Base-by-base conservation (phyloP, 2,888 invertebrate species). In the Agrilus cyanescens region DNA sequence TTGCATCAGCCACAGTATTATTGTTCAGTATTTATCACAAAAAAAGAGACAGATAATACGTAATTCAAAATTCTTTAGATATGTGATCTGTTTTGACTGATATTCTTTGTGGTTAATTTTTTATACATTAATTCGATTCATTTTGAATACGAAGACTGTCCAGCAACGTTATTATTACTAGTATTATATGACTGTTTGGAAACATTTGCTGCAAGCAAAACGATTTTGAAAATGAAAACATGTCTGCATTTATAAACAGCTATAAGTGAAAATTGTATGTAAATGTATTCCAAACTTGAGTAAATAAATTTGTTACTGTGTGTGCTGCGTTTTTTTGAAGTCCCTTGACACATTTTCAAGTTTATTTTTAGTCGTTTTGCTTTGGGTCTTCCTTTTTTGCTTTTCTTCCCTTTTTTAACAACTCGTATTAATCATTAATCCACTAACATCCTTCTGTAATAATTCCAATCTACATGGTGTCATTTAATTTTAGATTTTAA, bases 331-430 rank as follows among this genome's bases (percentile, higher is more conserved):
- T 58, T 59, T 61, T 49, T 56, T 59, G 53, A 51, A 42, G 47
- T 44, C 53, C 47, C 37, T 32, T 53, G 53, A 48, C 54, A 53
- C 48, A 46, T 51, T 45, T 49, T 47, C 43, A 41, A 47, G 50
- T 47, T 47, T 47, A 47, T 55, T 59, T 54, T 55, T 52, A 50
- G 58, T 61, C 60, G 59, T 62, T 62, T 62, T 62, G 60, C 61
- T 61, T 60, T 61, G 59, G 60, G 60, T 56, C 54, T 52, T 47
- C 52, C 49, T 50, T 49, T 47, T 47, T 48, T 48, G 41, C 44
- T 50, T 52, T 49, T 47, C 41, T 46, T 53, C 44, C 48, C 25
- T 38, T 41, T 41, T 49, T 47, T 42, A 25, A 25, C 25, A 10
- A 25, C 10, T 25, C 10, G 25, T 25, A 25, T 4, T 25, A 25